A percentile compares a stretch with the other conserved stretches of the same genome.
These are phyloP conservation scores for Aspidiotus destructor DNA, from an alignment of 2,888 invertebrate species.

Conservation along the genomic window DNA sequence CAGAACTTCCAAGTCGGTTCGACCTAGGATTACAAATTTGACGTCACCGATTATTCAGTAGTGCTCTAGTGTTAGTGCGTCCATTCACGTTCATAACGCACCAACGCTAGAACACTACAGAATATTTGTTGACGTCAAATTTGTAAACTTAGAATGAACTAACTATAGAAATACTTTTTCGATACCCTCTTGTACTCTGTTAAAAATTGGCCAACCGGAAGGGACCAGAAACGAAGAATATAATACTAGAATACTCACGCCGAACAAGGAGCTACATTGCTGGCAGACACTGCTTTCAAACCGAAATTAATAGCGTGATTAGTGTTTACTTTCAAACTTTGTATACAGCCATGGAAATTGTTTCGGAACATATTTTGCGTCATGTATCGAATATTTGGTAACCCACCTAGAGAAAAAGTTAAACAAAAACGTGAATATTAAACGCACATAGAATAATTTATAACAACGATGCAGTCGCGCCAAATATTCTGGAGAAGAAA, in stretches of 20 bases:
- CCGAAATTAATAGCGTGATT: conserved; percentile 61
- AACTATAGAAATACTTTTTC: neutral
- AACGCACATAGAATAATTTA: no score
- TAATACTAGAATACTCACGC: conserved; percentile 51
- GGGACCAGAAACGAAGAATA: neutral
- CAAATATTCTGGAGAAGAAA: no score
- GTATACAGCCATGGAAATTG: conserved; percentile 77
- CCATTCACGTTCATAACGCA: no score
- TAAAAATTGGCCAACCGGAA: neutral
- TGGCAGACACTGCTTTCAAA: conserved; percentile 59
- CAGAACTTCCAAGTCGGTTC: no score
- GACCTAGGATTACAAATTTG: no score
- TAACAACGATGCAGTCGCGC: no score
- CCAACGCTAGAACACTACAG: no score
- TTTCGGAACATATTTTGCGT: conserved; percentile 55
- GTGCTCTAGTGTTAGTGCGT: no score
- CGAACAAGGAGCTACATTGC: conserved; percentile 71
- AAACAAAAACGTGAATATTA: neutral
- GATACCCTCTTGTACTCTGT: neutral
- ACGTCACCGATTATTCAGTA: no score
- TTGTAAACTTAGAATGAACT: no score
- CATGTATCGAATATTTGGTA: conserved; percentile 61
- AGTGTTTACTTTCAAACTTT: conserved; percentile 66
- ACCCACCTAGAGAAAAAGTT: conserved; percentile 54
- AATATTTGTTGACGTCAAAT: no score